These are phyloP conservation scores for Cyprinodon variegatus DNA, from an alignment of 2,113 vertebrate genomes.

Conservation along the genomic window DNA sequence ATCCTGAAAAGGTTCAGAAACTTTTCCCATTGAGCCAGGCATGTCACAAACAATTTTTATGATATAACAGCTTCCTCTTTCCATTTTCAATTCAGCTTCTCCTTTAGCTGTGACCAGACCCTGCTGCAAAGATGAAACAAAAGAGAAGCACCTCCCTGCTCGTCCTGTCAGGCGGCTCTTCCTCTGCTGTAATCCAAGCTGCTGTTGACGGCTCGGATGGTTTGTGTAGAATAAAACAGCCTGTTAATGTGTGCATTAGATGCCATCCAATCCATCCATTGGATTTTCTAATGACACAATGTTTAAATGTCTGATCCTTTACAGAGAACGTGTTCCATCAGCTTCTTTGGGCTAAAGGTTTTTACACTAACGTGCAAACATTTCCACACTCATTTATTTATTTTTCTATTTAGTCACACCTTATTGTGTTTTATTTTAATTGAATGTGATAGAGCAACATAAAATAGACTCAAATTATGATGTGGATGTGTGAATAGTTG, in stretches of 20 bases:
- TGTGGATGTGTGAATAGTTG: not conserved
- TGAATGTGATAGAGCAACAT: not conserved
- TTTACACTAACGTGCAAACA: not conserved
- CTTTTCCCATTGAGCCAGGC: not conserved
- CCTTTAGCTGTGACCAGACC: not conserved
- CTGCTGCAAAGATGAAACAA: not conserved
- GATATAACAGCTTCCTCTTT: constrained; percentile 29
- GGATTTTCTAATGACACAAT: not conserved
- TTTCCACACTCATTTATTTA: not conserved
- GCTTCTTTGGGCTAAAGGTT: not conserved
- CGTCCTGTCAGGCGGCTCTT: not conserved
- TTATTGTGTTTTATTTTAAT: not conserved
- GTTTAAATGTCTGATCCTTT: not conserved
- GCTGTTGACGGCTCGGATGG: constrained; percentile 14
- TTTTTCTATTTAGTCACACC: not conserved
- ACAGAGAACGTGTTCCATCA: not conserved
- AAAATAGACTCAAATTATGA: not conserved
- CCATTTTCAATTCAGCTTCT: constrained; percentile 25
- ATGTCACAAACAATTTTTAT: constrained; percentile 16
- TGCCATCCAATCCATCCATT: not conserved
- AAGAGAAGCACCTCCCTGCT: constrained; percentile 5
- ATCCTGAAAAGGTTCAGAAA: not conserved
- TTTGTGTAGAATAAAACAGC: not conserved
- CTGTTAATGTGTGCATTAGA: not conserved
- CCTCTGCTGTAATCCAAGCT: constrained; percentile 18